A percentile compares a stretch with the other conserved stretches of the same genome.
Conservation (phyloP, 1,140 invertebrate genomes). For the Holotrichia oblita region DNA sequence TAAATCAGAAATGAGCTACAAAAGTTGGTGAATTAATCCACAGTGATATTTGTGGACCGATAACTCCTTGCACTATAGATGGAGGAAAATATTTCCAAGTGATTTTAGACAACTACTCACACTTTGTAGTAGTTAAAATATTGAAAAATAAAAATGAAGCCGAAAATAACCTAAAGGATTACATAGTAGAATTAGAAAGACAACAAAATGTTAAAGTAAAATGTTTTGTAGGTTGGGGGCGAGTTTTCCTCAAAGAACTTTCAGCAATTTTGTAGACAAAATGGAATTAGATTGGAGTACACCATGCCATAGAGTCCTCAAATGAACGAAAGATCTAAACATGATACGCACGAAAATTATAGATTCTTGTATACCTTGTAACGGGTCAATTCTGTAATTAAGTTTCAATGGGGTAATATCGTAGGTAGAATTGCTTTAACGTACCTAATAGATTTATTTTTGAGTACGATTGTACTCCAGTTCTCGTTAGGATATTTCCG, state of each 20-base stretch:
- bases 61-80: slow-evolving; percentile 47
- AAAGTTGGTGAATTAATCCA: slow-evolving; percentile 48
- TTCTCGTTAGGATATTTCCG: no score
- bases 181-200: slow-evolving; percentile 11
- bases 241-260: slow-evolving; percentile 44
- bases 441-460: no score
- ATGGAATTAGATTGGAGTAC: slow-evolving; percentile 50
- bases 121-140: slow-evolving; percentile 55
- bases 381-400: no score
- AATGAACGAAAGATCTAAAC: slow-evolving; percentile 49
- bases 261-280: slow-evolving; percentile 50
- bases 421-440: no score
- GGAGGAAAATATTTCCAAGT: slow-evolving; percentile 46
- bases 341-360: slow-evolving; percentile 50
- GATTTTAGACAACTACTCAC: slow-evolving; percentile 59
- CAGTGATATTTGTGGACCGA: slow-evolving; percentile 58
- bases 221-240: slow-evolving; percentile 46
- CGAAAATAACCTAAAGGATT: slow-evolving; percentile 24
- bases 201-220: slow-evolving; percentile 44
- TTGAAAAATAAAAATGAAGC: slow-evolving; percentile 54
- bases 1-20: no score
- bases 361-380: slow-evolving; percentile 48
- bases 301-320: slow-evolving; percentile 57
- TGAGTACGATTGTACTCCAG: no score
- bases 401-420: no score